These are phyloP conservation scores for Neodontobutis hainanensis DNA, from an alignment of 2,113 vertebrate genomes.

Conservation along the genomic window DNA sequence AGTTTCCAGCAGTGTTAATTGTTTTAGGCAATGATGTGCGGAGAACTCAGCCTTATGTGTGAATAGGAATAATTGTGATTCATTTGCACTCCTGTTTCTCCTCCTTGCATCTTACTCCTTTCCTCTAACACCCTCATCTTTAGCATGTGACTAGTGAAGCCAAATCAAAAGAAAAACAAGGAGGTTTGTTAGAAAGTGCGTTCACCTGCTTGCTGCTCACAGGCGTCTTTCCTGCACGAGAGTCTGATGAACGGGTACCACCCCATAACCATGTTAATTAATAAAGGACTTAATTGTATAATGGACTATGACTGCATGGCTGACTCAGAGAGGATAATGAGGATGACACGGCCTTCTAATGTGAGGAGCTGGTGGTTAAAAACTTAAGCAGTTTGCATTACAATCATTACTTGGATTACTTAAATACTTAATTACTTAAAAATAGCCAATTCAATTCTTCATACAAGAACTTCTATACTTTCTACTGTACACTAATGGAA, in stretches of 20 bases:
- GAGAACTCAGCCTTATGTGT: conserved; percentile 63
- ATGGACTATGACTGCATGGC: conserved; percentile 43
- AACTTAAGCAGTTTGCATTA: conserved; percentile 4
- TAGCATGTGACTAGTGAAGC: conserved; percentile 46
- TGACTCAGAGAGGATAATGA: conserved; percentile 34
- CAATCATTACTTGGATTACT: conserved; percentile 17
- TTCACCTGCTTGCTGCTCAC: conserved; percentile 25
- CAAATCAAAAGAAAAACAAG: conserved; percentile 43
- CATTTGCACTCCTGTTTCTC: conserved; percentile 44
- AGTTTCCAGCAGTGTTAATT: conserved; percentile 78
- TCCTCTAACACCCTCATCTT: conserved; percentile 35
- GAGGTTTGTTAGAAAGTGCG: conserved; percentile 24
- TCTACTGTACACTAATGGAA: too few species aligned
- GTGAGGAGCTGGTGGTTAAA: conserved; percentile 13
- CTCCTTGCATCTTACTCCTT: conserved; percentile 19
- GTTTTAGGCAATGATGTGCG: conserved; percentile 77
- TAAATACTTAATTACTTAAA: not conserved
- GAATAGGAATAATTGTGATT: conserved; percentile 68
- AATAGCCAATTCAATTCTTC: not conserved
- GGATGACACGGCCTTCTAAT: conserved; percentile 18
- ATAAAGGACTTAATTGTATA: conserved; percentile 49
- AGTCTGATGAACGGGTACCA: conserved; percentile 38
- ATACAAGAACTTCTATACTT: too few species aligned
- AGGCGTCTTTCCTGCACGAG: conserved; percentile 13
- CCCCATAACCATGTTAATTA: conserved; percentile 51